Conservation (phyloP, 2,113 vertebrate genomes). For the Dolichallabes microphthalmus region DNA sequence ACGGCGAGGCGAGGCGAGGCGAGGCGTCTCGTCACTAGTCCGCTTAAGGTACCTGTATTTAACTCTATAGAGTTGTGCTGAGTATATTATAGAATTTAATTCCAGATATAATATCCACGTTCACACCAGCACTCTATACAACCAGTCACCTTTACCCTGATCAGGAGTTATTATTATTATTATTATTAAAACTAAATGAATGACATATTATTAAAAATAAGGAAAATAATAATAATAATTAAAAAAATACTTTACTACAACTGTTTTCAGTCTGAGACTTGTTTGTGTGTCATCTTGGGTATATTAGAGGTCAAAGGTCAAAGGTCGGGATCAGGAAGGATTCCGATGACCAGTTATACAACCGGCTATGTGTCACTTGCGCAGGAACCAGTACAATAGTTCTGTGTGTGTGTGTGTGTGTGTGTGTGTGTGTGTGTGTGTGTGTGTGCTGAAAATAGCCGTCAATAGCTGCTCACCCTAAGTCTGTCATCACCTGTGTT, state of each 20-base stretch:
- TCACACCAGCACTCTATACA: conserved; percentile 43
- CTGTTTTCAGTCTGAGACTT: not conserved
- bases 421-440: conserved; percentile 47
- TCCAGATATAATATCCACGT: conserved; percentile 58
- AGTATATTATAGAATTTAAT: conserved; percentile 59
- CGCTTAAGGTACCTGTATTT: conserved; percentile 75
- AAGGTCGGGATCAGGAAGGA: conserved; percentile 1
- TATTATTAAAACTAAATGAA: conserved; percentile 36
- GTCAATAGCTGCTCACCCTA: conserved; percentile 64
- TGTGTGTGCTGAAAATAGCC: conserved; percentile 64
- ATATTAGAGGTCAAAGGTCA: conserved; percentile 1
- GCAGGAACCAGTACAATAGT: conserved; percentile 67
- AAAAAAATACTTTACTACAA: conserved; percentile 14
- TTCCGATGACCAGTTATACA: conserved; percentile 3
- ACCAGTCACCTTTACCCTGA: conserved; percentile 28
- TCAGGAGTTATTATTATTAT: conserved; percentile 45
- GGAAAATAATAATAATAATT: not conserved
- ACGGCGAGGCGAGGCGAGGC: not conserved
- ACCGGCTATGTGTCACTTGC: conserved; percentile 19
- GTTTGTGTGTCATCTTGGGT: not conserved
- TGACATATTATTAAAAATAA: conserved; percentile 44
- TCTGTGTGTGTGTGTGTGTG: conserved; percentile 9
- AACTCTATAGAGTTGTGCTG: conserved; percentile 63
- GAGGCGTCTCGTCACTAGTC: conserved; percentile 54
- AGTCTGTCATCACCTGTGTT: conserved; percentile 69